These are phyloP conservation scores for Danio albolineatus DNA, from an alignment of 2,797 vertebrate genomes.

Conservation along the genomic window DNA sequence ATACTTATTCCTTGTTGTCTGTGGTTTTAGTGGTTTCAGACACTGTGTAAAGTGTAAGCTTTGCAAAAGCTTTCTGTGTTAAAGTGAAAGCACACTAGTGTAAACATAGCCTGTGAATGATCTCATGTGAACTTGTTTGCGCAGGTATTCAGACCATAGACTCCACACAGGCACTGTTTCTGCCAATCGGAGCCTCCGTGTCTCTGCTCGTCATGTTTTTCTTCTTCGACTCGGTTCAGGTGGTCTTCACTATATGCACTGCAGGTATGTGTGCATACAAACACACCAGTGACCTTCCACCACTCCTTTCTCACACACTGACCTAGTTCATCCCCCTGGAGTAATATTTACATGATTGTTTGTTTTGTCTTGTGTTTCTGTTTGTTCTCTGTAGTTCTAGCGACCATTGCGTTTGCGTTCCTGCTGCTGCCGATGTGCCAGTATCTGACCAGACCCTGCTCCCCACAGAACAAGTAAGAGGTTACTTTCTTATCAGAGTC, in stretches of 20 bases:
- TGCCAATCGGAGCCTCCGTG: conserved; percentile 97
- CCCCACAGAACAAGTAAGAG: conserved; percentile 98
- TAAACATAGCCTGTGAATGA: background rate
- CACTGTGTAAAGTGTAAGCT: too few species aligned
- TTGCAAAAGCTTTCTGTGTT: too few species aligned
- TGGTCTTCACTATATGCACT: conserved; percentile 99
- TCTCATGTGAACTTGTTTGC: conserved; percentile 14
- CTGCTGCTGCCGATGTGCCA: conserved; percentile 99
- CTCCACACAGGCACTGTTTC: conserved; percentile 97
- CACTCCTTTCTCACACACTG: background rate
- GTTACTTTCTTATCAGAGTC: background rate
- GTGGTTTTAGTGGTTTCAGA: too few species aligned
- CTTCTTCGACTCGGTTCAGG: conserved; percentile 99
- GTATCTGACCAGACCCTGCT: conserved; percentile 98
- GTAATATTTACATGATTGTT: conserved; percentile 1
- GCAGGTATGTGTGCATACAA: conserved; percentile 83
- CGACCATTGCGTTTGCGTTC: conserved; percentile 99
- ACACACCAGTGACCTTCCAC: conserved; percentile 8
- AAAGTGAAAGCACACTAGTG: too few species aligned
- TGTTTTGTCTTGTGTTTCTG: background rate
- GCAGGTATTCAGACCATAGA: conserved; percentile 99
- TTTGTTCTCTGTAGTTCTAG: conserved; percentile 86
- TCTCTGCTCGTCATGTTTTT: conserved; percentile 99
- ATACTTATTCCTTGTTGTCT: too few species aligned
- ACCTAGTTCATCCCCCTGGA: conserved; percentile 16